A percentile compares a stretch with the other conserved stretches of the same genome.
Evolutionary conservation across 2,888 invertebrate species (phyloP).

Genomic region (Drosophila lutescens): DNA sequence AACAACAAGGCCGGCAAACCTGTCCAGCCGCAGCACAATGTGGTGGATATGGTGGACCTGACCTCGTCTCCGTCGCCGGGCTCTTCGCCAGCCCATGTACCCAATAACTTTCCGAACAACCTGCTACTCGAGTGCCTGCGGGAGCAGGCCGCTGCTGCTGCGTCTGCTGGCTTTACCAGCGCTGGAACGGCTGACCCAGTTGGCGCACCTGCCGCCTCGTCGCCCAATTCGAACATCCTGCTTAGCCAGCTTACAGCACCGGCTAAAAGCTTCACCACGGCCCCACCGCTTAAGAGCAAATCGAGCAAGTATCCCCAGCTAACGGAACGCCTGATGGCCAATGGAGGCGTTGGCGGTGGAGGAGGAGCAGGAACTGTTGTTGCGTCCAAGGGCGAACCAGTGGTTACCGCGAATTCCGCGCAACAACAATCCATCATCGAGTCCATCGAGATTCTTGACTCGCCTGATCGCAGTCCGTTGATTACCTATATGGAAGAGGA

Average conservation of each 20-base stretch:
- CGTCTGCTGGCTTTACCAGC: constrained; percentile 1
- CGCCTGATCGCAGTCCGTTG: constrained; percentile 81
- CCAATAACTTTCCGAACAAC: constrained; percentile 33
- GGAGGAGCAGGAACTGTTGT: neutral
- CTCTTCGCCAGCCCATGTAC: constrained; percentile 76
- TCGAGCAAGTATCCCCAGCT: constrained; percentile 78
- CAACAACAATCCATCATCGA: constrained; percentile 65
- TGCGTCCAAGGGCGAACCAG: neutral
- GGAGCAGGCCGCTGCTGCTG: constrained; percentile 17
- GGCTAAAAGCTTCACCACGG: constrained; percentile 57
- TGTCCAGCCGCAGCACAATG: constrained; percentile 51
- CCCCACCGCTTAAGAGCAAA: constrained; percentile 30
- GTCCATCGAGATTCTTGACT: constrained; percentile 82
- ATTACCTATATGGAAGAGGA: constrained; percentile 58
- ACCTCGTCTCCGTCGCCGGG: constrained; percentile 83
- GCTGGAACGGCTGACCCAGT: neutral
- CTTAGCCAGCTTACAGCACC: constrained; percentile 72
- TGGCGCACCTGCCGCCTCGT: constrained; percentile 33
- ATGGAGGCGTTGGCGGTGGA: constrained; percentile 53
- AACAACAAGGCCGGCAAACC: constrained; percentile 23
- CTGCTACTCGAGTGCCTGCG: constrained; percentile 49
- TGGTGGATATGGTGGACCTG: constrained; percentile 82
- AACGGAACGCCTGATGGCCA: constrained; percentile 78
- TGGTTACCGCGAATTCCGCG: constrained; percentile 18
- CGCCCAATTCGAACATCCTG: constrained; percentile 63